A percentile compares a stretch with the other conserved stretches of the same genome.
These are phyloP conservation scores for fruit fly (Drosophila melanogaster) DNA, from an alignment of 1,140 invertebrate genomes.

Conservation along the genomic window DNA sequence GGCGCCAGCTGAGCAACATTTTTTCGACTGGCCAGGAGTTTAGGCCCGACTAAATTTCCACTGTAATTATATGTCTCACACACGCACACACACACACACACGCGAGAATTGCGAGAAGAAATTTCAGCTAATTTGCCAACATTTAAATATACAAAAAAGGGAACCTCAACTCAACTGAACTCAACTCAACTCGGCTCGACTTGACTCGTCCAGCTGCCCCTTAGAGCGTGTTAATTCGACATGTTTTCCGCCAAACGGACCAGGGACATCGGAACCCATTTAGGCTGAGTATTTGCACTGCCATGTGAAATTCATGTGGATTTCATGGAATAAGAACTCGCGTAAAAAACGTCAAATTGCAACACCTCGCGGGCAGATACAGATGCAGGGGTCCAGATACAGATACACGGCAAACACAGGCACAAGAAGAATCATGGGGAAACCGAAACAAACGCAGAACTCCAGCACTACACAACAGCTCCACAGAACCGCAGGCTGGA, in stretches of 20 bases:
- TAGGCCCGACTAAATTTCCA: constrained; percentile 48
- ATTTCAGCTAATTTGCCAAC: constrained; percentile 80
- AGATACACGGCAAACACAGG: constrained; percentile 5
- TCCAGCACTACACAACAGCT: not conserved
- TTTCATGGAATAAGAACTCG: constrained; percentile 80
- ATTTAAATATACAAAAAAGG: constrained; percentile 74
- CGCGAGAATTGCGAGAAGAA: constrained; percentile 65
- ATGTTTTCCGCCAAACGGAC: constrained; percentile 74
- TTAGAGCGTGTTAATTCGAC: constrained; percentile 83
- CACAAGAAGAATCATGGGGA: constrained; percentile 22
- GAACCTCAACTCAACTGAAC: constrained; percentile 18
- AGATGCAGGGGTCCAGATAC: constrained; percentile 14
- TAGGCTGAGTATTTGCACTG: constrained; percentile 81
- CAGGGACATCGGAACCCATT: constrained; percentile 66
- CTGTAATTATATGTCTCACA: constrained; percentile 70
- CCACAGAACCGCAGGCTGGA: constrained; percentile 1
- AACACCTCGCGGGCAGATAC: constrained; percentile 78
- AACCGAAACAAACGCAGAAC: constrained; percentile 35
- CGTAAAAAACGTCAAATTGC: constrained; percentile 84
- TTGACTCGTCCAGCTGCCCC: constrained; percentile 51
- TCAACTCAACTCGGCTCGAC: too few relatives aligned
- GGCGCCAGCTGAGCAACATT: constrained; percentile 73
- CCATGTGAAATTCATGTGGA: constrained; percentile 60
- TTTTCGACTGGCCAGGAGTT: constrained; percentile 32
- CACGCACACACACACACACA: constrained; percentile 27